Base-by-base conservation (phyloP, 2,113 vertebrate species). In the Colaptes auratus region DNA sequence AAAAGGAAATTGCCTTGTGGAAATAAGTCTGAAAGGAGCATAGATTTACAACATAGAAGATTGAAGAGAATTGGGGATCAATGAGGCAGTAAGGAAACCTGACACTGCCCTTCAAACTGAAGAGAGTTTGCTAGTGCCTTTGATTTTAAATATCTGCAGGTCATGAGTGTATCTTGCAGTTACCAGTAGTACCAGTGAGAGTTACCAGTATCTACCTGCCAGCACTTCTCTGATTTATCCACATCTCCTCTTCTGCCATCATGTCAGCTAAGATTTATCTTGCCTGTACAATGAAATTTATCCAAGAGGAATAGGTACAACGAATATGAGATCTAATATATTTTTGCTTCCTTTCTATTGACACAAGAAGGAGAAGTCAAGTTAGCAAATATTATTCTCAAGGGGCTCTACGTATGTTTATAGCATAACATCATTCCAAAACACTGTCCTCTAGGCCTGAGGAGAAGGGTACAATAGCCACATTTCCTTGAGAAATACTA, bases 1-100 rank as follows among this genome's bases (percentile, higher is more conserved):
- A 73, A 85, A 83, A 77, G 82, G 82, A 88, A 96, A 96, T 95
- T 96, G 53, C 82, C 60, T 86, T 44, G 52, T 96, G 75, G 88
- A 91, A 94, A 63, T 70, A 92, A 79, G 71, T 46, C 60, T 92
- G 84, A 50, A 85, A 87, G 89, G 39, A 82, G 7, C 39, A 12
- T 4, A 39, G 69, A 94, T 95, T 95, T 93, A 74, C 90, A 95
- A 1, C 72, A 3, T 5, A 24, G 30, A 76, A 67, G 55, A 48
- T 0, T 10, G 56, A 77, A 72, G 52, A 82, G 67, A 86, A 86
- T 1, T 66, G 39, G 52, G 64, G 31, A 89, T 95, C 64, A 88
- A 69, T 81, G 69, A 86, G 28, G 61, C 35, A 83, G 31, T 55
- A 28, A 78, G 58, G 60, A 74, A 84, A 72, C 15, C 33, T 12